A percentile compares a stretch with the other conserved stretches of the same genome.
phyloP scores from a whole-genome alignment of 2,888 invertebrate species.

The Ennomos quercinarius region DNA sequence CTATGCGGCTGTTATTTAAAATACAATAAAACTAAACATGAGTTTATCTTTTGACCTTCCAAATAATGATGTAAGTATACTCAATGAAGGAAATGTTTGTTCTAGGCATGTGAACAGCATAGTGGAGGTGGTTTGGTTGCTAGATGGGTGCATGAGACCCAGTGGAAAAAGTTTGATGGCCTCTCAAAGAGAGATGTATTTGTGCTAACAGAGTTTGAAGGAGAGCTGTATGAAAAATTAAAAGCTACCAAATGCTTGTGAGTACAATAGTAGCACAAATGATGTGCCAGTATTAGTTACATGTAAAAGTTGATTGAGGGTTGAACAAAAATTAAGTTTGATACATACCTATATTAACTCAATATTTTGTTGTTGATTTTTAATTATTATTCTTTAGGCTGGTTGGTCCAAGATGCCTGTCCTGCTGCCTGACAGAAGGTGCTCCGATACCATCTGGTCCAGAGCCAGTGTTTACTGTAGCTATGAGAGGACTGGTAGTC shows the following conservation, averaged over 20 bases:
- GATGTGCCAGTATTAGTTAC: neutral
- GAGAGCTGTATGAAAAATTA: constrained; percentile 88
- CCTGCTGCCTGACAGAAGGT: constrained; percentile 89
- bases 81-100: constrained; percentile 1
- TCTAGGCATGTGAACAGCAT: constrained; percentile 86
- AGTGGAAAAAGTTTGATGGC: constrained; percentile 86
- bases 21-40: neutral
- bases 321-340: no score
- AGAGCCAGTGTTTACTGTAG: constrained; percentile 92
- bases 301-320: no score
- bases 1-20: no score
- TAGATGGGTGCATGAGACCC: constrained; percentile 87
- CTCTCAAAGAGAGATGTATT: constrained; percentile 89
- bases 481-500: constrained; percentile 90
- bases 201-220: constrained; percentile 91
- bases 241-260: constrained; percentile 88
- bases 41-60: neutral
- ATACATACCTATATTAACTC: no score
- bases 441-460: constrained; percentile 90
- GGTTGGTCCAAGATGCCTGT: constrained; percentile 92
- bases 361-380: neutral
- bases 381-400: constrained; percentile 82
- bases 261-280: constrained; percentile 63
- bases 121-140: constrained; percentile 82
- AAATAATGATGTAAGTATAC: neutral